Percentiles rank a stretch among this genome's conserved stretches.
Evolutionary conservation across 1,140 invertebrate species (phyloP).

Genomic region (Neotoxoptera formosana): DNA sequence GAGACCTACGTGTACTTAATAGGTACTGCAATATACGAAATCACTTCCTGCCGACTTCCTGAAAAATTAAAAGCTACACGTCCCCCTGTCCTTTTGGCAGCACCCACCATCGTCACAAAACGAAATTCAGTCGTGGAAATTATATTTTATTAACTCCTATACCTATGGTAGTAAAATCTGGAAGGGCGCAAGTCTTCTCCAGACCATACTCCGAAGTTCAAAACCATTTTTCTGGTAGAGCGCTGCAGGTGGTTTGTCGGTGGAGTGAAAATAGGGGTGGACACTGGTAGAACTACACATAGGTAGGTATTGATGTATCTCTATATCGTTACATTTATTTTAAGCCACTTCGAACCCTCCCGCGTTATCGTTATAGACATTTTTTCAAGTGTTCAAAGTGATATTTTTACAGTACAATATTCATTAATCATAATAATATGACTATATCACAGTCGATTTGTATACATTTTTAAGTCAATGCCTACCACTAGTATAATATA

Average conservation of each 20-base stretch:
- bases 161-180: background rate
- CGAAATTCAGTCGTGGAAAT: background rate
- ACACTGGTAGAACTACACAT: background rate
- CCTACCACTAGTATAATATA: background rate
- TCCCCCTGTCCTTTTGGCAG: background rate
- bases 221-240: background rate
- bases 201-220: background rate
- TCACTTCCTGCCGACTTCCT: background rate
- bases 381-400: background rate
- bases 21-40: background rate
- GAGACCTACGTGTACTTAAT: background rate
- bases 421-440: background rate
- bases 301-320: background rate
- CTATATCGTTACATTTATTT: background rate
- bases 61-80: background rate
- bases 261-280: background rate
- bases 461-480: background rate
- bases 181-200: background rate
- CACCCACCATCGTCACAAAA: background rate
- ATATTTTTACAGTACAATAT: background rate
- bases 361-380: background rate
- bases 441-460: background rate
- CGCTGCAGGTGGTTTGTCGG: background rate
- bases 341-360: background rate
- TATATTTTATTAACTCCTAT: background rate